Conservation (phyloP, 2,113 vertebrate species). For the Casuarius casuarius region DNA sequence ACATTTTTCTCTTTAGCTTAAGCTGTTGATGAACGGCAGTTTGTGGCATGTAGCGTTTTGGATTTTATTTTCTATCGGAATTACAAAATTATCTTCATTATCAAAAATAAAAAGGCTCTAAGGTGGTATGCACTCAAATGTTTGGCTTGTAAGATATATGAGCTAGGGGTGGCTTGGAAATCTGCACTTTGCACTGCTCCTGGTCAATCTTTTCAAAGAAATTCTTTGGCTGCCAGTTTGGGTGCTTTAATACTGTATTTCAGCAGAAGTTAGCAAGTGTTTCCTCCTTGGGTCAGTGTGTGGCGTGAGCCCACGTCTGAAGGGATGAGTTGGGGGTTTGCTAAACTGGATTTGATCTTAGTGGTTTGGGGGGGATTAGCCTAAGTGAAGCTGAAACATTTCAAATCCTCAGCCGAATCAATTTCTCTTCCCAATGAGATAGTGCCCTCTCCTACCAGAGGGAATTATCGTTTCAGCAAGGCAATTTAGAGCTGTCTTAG, state of each 20-base stretch:
- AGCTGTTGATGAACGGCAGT: neutral
- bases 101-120: neutral
- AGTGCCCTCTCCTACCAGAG: neutral
- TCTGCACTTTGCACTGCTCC: neutral
- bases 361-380: neutral
- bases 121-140: rapidly evolving
- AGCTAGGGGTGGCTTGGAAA: neutral
- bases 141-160: neutral
- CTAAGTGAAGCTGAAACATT: neutral
- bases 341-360: neutral
- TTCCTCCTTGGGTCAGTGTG: neutral
- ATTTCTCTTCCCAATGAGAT: neutral
- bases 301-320: neutral
- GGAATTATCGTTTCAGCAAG: neutral
- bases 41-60: neutral
- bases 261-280: neutral
- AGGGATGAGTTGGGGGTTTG: neutral
- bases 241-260: neutral
- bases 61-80: neutral
- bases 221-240: neutral
- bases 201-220: neutral
- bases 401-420: neutral
- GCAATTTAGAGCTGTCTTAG: neutral
- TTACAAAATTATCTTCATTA: neutral
- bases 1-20: neutral